These are phyloP conservation scores for Hippolais icterina DNA, from an alignment of 2,113 vertebrate genomes.

Conservation along the genomic window DNA sequence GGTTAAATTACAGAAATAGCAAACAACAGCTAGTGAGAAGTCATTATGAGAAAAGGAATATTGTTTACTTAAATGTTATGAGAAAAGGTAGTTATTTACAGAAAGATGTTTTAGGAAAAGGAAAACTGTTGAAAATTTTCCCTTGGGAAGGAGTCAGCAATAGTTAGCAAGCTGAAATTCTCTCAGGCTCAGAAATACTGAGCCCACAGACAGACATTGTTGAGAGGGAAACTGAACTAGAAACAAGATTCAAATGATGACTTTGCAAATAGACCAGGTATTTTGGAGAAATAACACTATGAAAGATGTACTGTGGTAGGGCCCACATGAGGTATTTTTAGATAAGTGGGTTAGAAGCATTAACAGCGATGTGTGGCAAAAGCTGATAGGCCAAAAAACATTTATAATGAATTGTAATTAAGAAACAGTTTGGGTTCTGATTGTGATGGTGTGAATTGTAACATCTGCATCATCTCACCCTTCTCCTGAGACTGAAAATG, in stretches of 20 bases:
- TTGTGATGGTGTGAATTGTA: background rate
- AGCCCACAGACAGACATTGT: background rate
- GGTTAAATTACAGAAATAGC: too few relatives aligned
- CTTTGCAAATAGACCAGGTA: background rate
- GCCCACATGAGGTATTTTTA: background rate
- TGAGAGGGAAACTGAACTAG: background rate
- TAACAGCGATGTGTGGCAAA: background rate
- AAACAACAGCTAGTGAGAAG: too few relatives aligned
- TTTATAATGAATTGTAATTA: background rate
- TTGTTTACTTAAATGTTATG: too few relatives aligned
- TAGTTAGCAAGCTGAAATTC: too few relatives aligned
- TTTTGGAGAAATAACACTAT: background rate
- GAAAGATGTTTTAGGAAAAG: too few relatives aligned
- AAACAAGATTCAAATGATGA: background rate
- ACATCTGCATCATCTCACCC: background rate
- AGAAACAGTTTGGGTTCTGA: background rate
- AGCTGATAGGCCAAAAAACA: background rate
- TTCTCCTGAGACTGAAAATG: background rate
- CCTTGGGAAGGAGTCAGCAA: too few relatives aligned
- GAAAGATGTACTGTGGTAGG: background rate
- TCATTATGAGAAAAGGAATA: too few relatives aligned
- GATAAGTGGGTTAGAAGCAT: background rate
- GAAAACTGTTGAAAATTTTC: too few relatives aligned
- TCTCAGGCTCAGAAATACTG: too few relatives aligned
- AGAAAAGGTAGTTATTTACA: too few relatives aligned